These are phyloP conservation scores for Seira musarum DNA, from an alignment of 2,888 invertebrate genomes.

Conservation along the genomic window DNA sequence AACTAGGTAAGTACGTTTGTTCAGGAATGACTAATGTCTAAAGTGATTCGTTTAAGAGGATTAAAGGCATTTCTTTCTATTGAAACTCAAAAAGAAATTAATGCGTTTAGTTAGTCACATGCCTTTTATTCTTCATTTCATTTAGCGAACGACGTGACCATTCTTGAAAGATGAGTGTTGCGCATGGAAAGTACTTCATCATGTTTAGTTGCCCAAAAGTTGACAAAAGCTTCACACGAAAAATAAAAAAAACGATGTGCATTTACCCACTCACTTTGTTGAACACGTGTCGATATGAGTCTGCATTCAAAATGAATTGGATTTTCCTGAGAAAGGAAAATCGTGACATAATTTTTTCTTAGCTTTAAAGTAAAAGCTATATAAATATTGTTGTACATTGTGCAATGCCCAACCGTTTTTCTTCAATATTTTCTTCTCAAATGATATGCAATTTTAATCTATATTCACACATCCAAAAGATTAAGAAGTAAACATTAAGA, in stretches of 20 bases:
- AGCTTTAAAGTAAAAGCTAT: too few species aligned
- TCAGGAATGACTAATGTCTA: constrained; percentile 5
- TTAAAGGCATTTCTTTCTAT: neutral
- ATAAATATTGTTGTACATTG: too few species aligned
- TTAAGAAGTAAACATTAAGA: too few species aligned
- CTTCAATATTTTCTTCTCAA: neutral
- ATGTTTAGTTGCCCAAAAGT: constrained; percentile 42
- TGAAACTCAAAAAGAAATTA: constrained; percentile 12
- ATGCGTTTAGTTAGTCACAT: constrained; percentile 16
- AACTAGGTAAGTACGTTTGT: constrained; percentile 2
- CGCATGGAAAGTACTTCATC: constrained; percentile 21
- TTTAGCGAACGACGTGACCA: constrained; percentile 10
- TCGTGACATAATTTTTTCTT: constrained; percentile 43
- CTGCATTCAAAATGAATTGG: neutral
- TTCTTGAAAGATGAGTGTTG: neutral
- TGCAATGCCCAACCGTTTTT: neutral
- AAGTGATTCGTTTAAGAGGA: constrained; percentile 15
- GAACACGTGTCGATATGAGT: neutral
- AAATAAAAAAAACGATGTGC: neutral
- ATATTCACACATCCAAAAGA: neutral
- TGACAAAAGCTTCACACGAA: constrained; percentile 29
- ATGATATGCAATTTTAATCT: neutral
- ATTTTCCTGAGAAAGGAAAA: constrained; percentile 31
- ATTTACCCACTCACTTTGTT: neutral
- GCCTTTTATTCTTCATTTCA: neutral